Conservation (phyloP, 2,113 vertebrate genomes). For the Cheilinus undulatus region DNA sequence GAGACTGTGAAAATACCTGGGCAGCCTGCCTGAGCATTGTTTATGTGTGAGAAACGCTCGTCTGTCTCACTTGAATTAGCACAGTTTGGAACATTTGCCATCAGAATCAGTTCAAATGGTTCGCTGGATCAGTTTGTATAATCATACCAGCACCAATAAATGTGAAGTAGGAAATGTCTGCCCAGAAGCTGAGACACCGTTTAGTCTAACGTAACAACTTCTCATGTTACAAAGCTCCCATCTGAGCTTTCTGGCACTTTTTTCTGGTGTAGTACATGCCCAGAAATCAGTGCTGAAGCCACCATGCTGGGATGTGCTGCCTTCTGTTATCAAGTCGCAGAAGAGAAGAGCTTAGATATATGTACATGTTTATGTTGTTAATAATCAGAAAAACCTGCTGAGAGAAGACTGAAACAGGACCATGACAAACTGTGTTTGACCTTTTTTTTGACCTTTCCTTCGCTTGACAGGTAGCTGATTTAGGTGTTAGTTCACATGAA, state of each 20-base stretch:
- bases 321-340: neutral
- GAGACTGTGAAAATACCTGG: neutral
- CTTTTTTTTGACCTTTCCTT: neutral
- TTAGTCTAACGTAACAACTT: neutral
- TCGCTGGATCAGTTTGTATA: neutral
- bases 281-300: neutral
- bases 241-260: neutral
- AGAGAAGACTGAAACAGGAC: neutral
- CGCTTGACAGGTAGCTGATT: slow-evolving; percentile 4
- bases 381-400: neutral
- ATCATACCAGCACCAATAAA: neutral
- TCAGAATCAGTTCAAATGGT: slow-evolving; percentile 21
- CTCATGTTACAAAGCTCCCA: neutral
- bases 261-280: neutral
- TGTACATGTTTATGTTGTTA: neutral
- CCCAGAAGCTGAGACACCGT: neutral
- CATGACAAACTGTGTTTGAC: neutral
- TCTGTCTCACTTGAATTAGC: too few relatives aligned
- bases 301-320: neutral
- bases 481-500: slow-evolving; percentile 28
- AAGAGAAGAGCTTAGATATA: neutral
- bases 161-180: neutral
- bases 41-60: too few relatives aligned
- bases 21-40: too few relatives aligned
- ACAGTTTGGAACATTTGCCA: neutral